phyloP scores from a whole-genome alignment of 2,113 vertebrate genomes.

The Trinectes maculatus region DNA sequence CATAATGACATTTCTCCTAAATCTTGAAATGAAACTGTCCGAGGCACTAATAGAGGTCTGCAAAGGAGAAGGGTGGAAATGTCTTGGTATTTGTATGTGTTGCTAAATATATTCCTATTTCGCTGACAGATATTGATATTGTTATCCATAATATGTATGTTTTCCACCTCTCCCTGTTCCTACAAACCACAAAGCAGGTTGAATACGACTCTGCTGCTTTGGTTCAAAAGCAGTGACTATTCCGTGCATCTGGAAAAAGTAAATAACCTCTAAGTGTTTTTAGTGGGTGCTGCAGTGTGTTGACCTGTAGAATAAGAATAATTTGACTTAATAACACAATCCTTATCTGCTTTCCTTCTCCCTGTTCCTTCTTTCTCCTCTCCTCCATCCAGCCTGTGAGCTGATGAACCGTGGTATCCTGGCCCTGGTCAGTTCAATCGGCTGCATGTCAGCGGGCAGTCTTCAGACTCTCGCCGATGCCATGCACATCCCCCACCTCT shows the following conservation, averaged over 20 bases:
- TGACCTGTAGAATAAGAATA: conserved; percentile 33
- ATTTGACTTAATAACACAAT: conserved; percentile 21
- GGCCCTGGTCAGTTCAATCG: conserved; percentile 96
- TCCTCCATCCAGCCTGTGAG: conserved; percentile 90
- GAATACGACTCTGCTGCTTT: conserved; percentile 13
- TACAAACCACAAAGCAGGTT: conserved; percentile 3
- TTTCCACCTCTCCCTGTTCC: not conserved
- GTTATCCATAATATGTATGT: no score
- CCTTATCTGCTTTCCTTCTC: not conserved
- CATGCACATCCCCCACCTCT: conserved; percentile 99
- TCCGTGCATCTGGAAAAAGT: conserved; percentile 3
- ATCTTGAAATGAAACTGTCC: not conserved
- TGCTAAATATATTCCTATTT: not conserved
- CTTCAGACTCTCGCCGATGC: conserved; percentile 94
- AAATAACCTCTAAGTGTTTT: not conserved
- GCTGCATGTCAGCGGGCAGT: conserved; percentile 95
- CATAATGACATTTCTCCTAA: not conserved
- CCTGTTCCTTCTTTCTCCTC: not conserved
- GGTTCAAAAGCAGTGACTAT: conserved; percentile 19
- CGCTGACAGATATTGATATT: not conserved
- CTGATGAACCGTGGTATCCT: conserved; percentile 99
- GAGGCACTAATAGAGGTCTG: not conserved
- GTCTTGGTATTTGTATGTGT: not conserved
- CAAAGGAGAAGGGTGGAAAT: not conserved
- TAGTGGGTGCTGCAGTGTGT: conserved; percentile 23